phyloP scores from a whole-genome alignment of 2,888 invertebrate species.

The Esperia sulphurella region DNA sequence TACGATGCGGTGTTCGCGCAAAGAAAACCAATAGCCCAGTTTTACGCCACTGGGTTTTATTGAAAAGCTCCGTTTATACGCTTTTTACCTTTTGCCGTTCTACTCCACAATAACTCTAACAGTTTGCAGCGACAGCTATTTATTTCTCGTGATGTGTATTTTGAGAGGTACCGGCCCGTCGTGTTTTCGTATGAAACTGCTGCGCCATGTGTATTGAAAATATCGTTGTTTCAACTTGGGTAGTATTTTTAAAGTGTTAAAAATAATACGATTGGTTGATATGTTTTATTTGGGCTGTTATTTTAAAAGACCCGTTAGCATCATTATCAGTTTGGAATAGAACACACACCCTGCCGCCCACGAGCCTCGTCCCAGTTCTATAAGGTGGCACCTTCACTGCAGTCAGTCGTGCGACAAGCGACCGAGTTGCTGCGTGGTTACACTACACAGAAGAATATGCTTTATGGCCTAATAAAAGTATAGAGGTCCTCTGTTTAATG shows the following conservation, averaged over 20 bases:
- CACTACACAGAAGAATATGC: conserved; percentile 1
- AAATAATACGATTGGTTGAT: conserved; percentile 1
- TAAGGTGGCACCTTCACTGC: conserved; percentile 32
- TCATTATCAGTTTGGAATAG: conserved; percentile 13
- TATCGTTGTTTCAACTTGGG: background rate
- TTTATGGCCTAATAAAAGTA: background rate
- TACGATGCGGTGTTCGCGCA: conserved; percentile 29
- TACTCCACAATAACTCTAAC: conserved; percentile 39
- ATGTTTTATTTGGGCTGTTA: background rate
- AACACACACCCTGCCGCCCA: conserved; percentile 39
- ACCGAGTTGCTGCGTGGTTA: background rate
- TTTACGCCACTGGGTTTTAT: conserved; percentile 60
- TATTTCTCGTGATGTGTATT: conserved; percentile 30
- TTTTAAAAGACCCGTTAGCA: conserved; percentile 18
- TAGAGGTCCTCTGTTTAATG: background rate
- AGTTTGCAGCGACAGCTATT: conserved; percentile 28
- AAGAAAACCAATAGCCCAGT: conserved; percentile 62
- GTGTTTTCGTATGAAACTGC: conserved; percentile 2
- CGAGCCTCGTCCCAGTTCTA: conserved; percentile 28
- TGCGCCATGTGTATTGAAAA: background rate
- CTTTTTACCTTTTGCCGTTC: conserved; percentile 45
- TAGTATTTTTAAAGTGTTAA: conserved; percentile 3
- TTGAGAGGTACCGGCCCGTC: conserved; percentile 10
- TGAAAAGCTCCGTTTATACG: conserved; percentile 51
- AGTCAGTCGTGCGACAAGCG: background rate